Evolutionary conservation across 2,888 invertebrate genomes (phyloP), one percentile per base, ranked within the genome.

Genomic region (Ophraella communa): DNA sequence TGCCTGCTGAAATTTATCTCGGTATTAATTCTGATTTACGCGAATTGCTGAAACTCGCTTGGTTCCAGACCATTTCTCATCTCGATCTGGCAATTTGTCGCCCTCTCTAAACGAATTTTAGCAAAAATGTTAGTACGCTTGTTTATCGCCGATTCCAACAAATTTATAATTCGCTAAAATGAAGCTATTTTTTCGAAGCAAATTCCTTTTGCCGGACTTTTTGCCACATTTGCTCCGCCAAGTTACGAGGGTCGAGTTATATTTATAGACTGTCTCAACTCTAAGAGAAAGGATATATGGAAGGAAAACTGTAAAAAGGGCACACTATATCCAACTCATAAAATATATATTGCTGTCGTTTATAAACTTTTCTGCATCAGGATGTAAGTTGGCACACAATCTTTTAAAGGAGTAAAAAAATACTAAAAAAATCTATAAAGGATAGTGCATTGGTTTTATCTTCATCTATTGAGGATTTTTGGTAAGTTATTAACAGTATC

Each of bases 21-120:
- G 73, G 77, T 77, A 78, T 78, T 79, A 78, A 80, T 80, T 79
- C 77, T 79, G 79, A 80, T 79, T 80, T 79, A 80, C 78, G 78
- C 70, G 77, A 76, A 73, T 73, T 76, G 75, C 74, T 73, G 76
- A 74, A 76, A 77, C 77, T 75, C 74, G 75, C 77, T 72, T 73
- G 73, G 76, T 75, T 75, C 76, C 77, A 76, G 71, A 70, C 76
- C 76, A 77, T 79, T 78, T 77, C 77, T 78, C 78, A 77, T 78
- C 73, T 73, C 76, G 70, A 77, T 77, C 75, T 77, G 74, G 76
- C 78, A 75, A 78, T 78, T 78, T 79, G 79, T 78, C 78, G 76
- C 74, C 44, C 44, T n/a, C 53, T 44, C 52, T 44, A 52, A n/a
- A 60, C 60, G 17, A 44, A 60, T 60, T 60, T 60, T 60, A 52